Conservation (phyloP, 2,797 vertebrate genomes). For the Malacoraja senta region DNA sequence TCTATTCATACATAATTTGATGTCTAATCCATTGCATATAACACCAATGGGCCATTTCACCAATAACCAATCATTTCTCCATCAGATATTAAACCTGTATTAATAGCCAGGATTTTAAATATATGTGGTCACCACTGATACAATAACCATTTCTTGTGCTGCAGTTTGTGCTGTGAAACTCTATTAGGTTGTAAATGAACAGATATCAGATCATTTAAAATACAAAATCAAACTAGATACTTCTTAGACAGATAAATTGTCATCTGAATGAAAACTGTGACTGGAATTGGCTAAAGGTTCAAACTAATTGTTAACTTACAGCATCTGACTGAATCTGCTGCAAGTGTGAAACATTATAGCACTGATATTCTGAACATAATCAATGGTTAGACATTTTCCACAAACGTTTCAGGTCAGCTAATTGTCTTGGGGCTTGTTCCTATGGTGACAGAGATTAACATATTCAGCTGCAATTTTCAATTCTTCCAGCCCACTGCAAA, state of each 20-base stretch:
- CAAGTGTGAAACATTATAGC: not conserved
- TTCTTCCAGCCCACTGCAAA: not conserved
- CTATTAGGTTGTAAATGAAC: not conserved
- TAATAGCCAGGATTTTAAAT: not conserved
- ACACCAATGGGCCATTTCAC: not conserved
- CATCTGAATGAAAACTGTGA: not conserved
- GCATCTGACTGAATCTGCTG: too few species aligned
- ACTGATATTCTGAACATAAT: not conserved
- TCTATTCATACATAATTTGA: not conserved
- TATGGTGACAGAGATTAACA: constrained; percentile 21
- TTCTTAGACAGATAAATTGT: not conserved
- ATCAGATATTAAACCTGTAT: not conserved
- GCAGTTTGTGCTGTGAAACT: not conserved
- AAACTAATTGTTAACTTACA: not conserved
- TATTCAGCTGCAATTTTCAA: constrained; percentile 17
- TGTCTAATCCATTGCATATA: not conserved
- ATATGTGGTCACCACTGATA: not conserved
- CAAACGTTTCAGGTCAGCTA: not conserved
- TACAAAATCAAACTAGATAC: not conserved
- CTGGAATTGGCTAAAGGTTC: not conserved
- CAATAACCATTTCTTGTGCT: not conserved
- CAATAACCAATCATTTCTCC: not conserved
- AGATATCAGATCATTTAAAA: not conserved
- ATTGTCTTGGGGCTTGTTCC: not conserved
- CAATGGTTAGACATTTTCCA: not conserved